A percentile compares a stretch with the other conserved stretches of the same genome.
Conservation (phyloP, 2,888 invertebrate genomes). For the Amphipoea lucens region DNA sequence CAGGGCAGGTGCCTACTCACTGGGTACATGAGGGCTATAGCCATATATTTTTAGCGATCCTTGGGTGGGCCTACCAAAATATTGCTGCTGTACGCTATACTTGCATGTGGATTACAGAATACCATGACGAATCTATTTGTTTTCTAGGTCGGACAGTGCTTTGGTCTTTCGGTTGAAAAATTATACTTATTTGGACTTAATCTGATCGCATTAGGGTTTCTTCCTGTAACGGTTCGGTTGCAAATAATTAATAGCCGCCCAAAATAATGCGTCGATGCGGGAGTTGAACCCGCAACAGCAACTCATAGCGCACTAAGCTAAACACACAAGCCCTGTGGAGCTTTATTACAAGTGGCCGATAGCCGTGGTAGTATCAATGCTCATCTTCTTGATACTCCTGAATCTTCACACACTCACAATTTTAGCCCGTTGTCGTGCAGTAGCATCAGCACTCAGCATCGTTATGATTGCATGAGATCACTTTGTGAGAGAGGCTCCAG, state of each 20-base stretch:
- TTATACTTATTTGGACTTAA: too few relatives aligned
- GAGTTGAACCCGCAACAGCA: neutral
- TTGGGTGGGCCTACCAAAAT: neutral
- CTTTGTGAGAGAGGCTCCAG: neutral
- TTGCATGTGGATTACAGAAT: neutral
- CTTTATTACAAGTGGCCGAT: neutral
- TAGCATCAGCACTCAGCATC: neutral
- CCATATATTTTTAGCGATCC: neutral
- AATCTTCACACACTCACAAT: neutral
- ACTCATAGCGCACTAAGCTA: neutral
- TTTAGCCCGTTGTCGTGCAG: neutral
- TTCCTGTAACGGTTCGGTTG: neutral
- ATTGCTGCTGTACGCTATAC: neutral
- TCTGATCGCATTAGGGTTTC: neutral
- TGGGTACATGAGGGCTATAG: neutral
- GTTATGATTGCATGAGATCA: neutral
- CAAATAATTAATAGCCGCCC: neutral
- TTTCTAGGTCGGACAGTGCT: neutral
- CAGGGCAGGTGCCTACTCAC: neutral
- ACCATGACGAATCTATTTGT: neutral
- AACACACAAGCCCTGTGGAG: neutral
- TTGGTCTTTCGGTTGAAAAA: neutral
- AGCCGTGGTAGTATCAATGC: too few relatives aligned
- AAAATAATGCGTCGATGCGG: too few relatives aligned
- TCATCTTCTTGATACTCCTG: too few relatives aligned